Conservation (phyloP, 2,797 vertebrate species). For the Poeciliopsis presidionis region DNA sequence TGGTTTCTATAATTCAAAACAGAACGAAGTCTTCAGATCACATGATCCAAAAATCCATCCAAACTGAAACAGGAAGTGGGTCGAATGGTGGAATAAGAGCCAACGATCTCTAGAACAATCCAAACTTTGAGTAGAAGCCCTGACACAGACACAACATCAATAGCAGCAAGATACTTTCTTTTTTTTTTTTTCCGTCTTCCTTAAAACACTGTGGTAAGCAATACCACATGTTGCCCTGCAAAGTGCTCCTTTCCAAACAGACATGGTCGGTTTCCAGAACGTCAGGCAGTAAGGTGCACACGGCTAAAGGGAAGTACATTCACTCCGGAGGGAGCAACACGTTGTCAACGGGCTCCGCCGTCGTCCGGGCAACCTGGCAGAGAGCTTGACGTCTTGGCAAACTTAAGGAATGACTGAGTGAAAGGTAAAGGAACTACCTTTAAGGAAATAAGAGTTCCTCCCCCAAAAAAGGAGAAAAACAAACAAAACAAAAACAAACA, state of each 20-base stretch:
- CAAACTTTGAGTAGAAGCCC: slow-evolving; percentile 47
- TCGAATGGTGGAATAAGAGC: slow-evolving; percentile 36
- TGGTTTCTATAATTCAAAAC: slow-evolving; percentile 21
- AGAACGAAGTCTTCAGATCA: slow-evolving; percentile 9
- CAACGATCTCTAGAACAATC: slow-evolving; percentile 36
- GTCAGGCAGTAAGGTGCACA: slow-evolving; percentile 84
- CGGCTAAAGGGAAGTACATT: slow-evolving; percentile 76
- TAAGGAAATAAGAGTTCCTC: slow-evolving; percentile 8
- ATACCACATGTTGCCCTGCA: slow-evolving; percentile 85
- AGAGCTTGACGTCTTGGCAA: slow-evolving; percentile 49
- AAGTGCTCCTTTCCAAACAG: slow-evolving; percentile 93
- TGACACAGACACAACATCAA: slow-evolving; percentile 87
- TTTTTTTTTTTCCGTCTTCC: neutral
- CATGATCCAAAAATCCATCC: slow-evolving; percentile 32
- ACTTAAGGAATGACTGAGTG: slow-evolving; percentile 45
- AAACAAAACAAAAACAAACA: neutral
- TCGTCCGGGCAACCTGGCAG: slow-evolving; percentile 33
- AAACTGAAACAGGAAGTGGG: neutral
- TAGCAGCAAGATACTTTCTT: slow-evolving; percentile 87
- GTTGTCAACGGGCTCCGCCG: slow-evolving; percentile 45
- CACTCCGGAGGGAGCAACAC: slow-evolving; percentile 60
- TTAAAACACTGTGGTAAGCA: slow-evolving; percentile 80
- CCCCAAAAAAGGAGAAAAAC: too few relatives aligned
- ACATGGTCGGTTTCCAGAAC: slow-evolving; percentile 75
- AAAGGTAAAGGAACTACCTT: slow-evolving; percentile 66